Base-by-base conservation (phyloP, 2,797 vertebrate genomes). In the Crenichthys baileyi region DNA sequence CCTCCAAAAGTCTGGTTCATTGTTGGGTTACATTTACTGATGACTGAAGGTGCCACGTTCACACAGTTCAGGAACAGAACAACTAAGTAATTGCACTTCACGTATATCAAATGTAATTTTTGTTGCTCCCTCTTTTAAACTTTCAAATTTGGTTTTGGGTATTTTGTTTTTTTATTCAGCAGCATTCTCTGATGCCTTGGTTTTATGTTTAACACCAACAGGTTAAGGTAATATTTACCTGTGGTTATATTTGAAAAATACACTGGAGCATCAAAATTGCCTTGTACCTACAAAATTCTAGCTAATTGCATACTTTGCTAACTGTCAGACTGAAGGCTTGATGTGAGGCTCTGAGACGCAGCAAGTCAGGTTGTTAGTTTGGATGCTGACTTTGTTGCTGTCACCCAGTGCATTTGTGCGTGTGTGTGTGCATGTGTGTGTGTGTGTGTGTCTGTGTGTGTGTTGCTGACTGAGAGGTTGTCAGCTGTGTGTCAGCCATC, bases 311-410 rank as follows among this genome's bases (percentile, higher is more conserved):
- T 76, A 81, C 79, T 77, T 86, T 83, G 88, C 83, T 75, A n/a
- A 80, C 79, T 89, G 85, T 91, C 90, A 90, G 88, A 81, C 72
- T 31, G 78, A 60, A 78, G 58, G 26, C 50, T 85, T 88, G 85
- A 90, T 89, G 80, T 87, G 86, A 94, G 84, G 78, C 78, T 73
- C 78, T 12, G 65, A 83, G 91, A 90, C 81, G 22, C 82, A 84
- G 90, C 88, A 87, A 90, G 89, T 94, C 90, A 90, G 91, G 86
- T 79, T 88, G 91, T 89, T 81, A 76, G 88, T 85, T 88, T 81
- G 90, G 88, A 90, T 93, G 93, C 92, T 93, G 93, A 93, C 89
- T 80, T 79, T 79, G 85, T 90, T 86, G 86, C 79, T 93, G 90
- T 90, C 88, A 85, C 76, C 13, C 31, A 71, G 22, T 58, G 73